phyloP scores from a whole-genome alignment of 1,140 invertebrate species.

The Branchinecta lynchi region DNA sequence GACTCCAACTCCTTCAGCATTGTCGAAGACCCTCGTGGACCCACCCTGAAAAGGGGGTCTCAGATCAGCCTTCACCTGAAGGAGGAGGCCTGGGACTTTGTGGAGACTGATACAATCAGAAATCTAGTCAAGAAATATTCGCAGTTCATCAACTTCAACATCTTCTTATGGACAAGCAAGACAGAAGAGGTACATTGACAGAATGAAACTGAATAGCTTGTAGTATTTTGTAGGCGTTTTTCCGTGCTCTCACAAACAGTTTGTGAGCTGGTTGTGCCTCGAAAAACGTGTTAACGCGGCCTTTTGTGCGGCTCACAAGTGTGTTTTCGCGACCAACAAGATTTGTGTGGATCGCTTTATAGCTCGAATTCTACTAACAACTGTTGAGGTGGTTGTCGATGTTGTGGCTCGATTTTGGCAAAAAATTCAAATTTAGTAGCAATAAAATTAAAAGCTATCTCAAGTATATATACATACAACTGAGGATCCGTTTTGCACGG shows the following conservation, averaged over 20 bases:
- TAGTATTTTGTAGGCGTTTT: conserved; percentile 13
- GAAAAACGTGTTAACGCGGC: no score
- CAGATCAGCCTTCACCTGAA: conserved; percentile 78
- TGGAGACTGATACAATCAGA: conserved; percentile 79
- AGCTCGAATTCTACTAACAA: no score
- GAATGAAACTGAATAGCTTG: conserved; percentile 14
- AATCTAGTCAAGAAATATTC: conserved; percentile 92
- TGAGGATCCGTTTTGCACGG: no score
- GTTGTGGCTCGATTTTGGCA: no score
- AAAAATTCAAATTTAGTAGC: no score
- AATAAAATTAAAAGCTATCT: no score
- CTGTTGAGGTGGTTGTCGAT: no score
- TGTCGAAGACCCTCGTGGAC: conserved; percentile 79
- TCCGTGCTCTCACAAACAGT: conserved; percentile 3
- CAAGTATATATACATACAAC: no score
- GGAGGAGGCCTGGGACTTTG: conserved; percentile 88
- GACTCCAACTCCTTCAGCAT: conserved; percentile 77
- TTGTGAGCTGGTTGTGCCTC: no score
- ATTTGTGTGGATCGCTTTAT: no score
- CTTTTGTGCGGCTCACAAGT: no score
- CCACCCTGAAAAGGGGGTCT: conserved; percentile 77
- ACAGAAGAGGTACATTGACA: conserved; percentile 25
- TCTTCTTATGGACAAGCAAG: conserved; percentile 89
- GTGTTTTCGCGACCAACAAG: no score
- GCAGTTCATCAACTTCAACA: conserved; percentile 99